These are phyloP conservation scores for Ciconia nigra DNA, from an alignment of 2,797 vertebrate genomes.

Conservation along the genomic window DNA sequence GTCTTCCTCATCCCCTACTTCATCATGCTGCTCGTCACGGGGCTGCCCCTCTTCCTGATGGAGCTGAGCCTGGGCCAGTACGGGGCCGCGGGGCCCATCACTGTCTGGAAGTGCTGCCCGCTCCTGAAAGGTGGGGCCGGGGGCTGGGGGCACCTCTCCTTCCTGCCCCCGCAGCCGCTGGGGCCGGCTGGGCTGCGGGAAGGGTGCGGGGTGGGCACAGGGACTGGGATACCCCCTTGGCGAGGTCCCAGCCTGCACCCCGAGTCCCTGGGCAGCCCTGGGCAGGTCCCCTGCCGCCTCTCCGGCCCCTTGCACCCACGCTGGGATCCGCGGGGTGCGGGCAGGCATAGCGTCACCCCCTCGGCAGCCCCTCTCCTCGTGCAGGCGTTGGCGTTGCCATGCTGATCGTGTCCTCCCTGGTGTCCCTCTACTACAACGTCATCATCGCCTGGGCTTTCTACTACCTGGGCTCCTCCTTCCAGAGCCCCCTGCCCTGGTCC, in stretches of 20 bases:
- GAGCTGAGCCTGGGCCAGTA: slow-evolving; percentile 88
- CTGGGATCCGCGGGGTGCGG: rapidly evolving
- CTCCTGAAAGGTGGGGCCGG: slow-evolving; percentile 81
- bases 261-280: not conserved
- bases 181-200: not conserved
- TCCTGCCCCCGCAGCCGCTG: not conserved
- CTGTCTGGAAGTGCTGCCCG: slow-evolving; percentile 88
- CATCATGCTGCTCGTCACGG: slow-evolving; percentile 83
- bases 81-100: slow-evolving; percentile 80
- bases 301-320: rapidly evolving
- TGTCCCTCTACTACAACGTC: slow-evolving; percentile 86
- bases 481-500: slow-evolving; percentile 84
- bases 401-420: slow-evolving; percentile 80
- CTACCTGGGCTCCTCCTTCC: slow-evolving; percentile 84
- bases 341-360: too few relatives aligned
- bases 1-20: slow-evolving; percentile 87
- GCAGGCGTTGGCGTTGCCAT: slow-evolving; percentile 85
- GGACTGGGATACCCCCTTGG: not conserved
- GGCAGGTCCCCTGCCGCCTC: not conserved
- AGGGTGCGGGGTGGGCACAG: not conserved
- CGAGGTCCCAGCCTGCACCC: not conserved
- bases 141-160: not conserved
- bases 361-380: not conserved
- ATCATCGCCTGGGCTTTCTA: slow-evolving; percentile 88
- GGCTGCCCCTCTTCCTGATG: slow-evolving; percentile 87